A percentile compares a stretch with the other conserved stretches of the same genome.
These are phyloP conservation scores for Takifugu bimaculatus DNA, from an alignment of 2,113 vertebrate species.

Conservation along the genomic window DNA sequence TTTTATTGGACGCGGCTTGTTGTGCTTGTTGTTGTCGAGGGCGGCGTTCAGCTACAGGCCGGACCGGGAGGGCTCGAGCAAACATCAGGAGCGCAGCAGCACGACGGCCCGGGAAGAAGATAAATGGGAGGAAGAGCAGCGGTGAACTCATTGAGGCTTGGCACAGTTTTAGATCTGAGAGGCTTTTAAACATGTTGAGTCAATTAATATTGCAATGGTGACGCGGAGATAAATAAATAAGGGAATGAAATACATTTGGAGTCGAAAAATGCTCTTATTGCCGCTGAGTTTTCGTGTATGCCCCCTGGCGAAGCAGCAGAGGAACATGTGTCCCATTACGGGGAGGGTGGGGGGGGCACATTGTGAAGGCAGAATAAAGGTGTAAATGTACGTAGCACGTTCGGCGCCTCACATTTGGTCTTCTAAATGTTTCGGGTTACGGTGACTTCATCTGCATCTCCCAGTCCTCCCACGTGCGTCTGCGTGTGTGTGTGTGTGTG, in stretches of 20 bases:
- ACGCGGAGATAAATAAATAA: slow-evolving; percentile 62
- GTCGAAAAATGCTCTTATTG: slow-evolving; percentile 67
- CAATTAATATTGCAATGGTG: slow-evolving; percentile 70
- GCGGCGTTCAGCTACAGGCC: slow-evolving; percentile 43
- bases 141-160: not conserved
- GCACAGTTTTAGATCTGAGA: slow-evolving; percentile 49
- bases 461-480: slow-evolving; percentile 11
- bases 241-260: slow-evolving; percentile 53
- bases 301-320: slow-evolving; percentile 53
- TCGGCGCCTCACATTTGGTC: not conserved
- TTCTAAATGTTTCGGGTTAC: slow-evolving; percentile 26
- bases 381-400: not conserved
- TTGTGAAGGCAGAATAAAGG: slow-evolving; percentile 9
- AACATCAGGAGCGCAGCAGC: not conserved
- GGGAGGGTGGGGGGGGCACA: not conserved
- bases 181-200: slow-evolving; percentile 62
- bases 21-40: slow-evolving; percentile 56
- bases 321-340: slow-evolving; percentile 55
- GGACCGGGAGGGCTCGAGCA: slow-evolving; percentile 21
- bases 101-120: slow-evolving; percentile 2
- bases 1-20: slow-evolving; percentile 67
- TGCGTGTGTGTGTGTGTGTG: slow-evolving; percentile 10
- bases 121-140: slow-evolving; percentile 5
- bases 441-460: slow-evolving; percentile 46
- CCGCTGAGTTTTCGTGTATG: slow-evolving; percentile 47